Evolutionary conservation across 2,888 invertebrate genomes (phyloP).

Genomic region (Aelia acuminata): DNA sequence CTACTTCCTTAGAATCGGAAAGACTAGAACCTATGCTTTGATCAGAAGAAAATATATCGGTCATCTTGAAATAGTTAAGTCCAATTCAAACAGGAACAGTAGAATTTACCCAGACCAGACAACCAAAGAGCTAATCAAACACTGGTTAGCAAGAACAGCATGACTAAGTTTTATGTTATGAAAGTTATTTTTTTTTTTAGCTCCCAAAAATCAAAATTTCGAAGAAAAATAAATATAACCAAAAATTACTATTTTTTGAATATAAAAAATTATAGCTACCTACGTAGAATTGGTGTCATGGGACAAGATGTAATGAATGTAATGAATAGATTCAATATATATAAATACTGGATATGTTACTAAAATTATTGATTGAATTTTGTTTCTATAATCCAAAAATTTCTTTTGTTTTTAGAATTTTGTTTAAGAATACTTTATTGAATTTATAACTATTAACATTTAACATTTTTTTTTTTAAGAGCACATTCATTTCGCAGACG

Average conservation of each 20-base stretch:
- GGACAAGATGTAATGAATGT: background rate
- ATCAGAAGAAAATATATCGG: slow-evolving; percentile 62
- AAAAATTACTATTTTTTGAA: background rate
- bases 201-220: background rate
- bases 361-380: too few species aligned
- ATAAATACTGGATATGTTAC: background rate
- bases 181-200: background rate
- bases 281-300: background rate
- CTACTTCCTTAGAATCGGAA: slow-evolving; percentile 68
- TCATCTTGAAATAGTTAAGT: slow-evolving; percentile 52
- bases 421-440: too few species aligned
- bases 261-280: background rate
- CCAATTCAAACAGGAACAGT: slow-evolving; percentile 9
- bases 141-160: background rate
- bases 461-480: too few species aligned
- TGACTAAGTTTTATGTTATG: background rate
- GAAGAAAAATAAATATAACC: background rate
- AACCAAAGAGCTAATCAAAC: background rate
- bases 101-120: background rate
- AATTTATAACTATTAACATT: too few species aligned
- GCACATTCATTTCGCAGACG: too few species aligned
- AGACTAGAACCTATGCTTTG: slow-evolving; percentile 54
- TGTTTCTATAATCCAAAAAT: too few species aligned
- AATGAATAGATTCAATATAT: background rate
- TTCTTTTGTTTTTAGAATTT: too few species aligned